Evolutionary conservation across 1,140 invertebrate genomes (phyloP).

Genomic region (Anastrepha obliqua): DNA sequence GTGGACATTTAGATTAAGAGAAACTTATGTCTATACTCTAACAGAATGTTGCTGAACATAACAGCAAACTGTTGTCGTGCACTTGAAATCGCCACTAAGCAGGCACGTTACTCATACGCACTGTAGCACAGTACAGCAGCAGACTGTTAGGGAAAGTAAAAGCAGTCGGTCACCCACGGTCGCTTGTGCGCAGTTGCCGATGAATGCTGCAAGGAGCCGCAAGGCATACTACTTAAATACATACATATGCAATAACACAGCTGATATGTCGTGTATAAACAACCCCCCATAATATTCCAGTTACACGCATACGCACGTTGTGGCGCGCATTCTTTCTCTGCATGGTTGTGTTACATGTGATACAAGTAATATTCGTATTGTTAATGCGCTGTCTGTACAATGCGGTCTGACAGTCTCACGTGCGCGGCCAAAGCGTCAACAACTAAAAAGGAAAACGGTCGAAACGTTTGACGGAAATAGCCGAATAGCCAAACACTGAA

Average conservation of each 20-base stretch:
- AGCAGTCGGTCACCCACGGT: not conserved
- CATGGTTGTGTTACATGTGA: too few relatives aligned
- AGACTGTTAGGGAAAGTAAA: not conserved
- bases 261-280: slow-evolving; percentile 35
- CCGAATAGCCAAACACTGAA: not conserved
- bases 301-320: slow-evolving; percentile 16
- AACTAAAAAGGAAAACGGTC: not conserved
- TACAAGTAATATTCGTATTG: not conserved
- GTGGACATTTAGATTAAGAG: too few relatives aligned
- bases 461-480: not conserved
- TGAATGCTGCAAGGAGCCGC: slow-evolving; percentile 8
- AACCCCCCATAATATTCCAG: not conserved
- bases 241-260: not conserved
- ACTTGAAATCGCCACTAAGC: not conserved
- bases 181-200: slow-evolving; percentile 6
- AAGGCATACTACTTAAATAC: not conserved
- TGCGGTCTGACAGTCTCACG: slow-evolving; percentile 41
- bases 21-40: too few relatives aligned
- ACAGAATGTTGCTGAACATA: not conserved
- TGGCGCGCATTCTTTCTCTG: not conserved
- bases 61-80: not conserved
- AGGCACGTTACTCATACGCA: slow-evolving; percentile 28
- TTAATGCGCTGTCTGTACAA: slow-evolving; percentile 34
- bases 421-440: slow-evolving; percentile 43
- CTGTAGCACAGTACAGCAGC: not conserved